Evolutionary conservation across 2,797 vertebrate genomes (phyloP).

Genomic region (Gobionotothen gibberifrons): DNA sequence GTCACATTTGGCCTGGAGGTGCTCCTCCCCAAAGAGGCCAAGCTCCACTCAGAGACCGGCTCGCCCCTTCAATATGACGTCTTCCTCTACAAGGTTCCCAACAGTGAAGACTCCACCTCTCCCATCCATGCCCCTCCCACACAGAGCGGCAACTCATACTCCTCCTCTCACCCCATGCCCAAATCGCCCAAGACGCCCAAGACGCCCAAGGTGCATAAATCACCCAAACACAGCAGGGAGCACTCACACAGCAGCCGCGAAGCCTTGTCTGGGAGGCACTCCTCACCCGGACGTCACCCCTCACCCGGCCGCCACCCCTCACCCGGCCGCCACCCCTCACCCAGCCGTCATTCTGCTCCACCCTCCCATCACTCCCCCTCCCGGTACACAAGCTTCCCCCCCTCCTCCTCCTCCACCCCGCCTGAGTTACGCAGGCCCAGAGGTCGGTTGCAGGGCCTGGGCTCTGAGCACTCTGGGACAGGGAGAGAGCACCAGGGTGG

Average conservation of each 20-base stretch:
- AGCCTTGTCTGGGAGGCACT: constrained; percentile 39
- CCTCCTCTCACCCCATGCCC: constrained; percentile 51
- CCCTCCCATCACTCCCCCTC: constrained; percentile 62
- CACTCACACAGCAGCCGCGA: constrained; percentile 27
- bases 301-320: constrained; percentile 49
- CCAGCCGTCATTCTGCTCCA: no score
- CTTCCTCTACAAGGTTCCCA: constrained; percentile 84
- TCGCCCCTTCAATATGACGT: constrained; percentile 82
- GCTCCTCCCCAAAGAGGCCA: constrained; percentile 84
- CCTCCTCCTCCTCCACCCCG: constrained; percentile 51
- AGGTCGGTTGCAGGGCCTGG: constrained; percentile 60
- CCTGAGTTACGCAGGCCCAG: constrained; percentile 68
- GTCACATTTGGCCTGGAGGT: constrained; percentile 86
- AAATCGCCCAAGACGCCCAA: constrained; percentile 54
- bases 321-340: constrained; percentile 41
- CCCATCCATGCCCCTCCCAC: constrained; percentile 30
- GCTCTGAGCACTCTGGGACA: constrained; percentile 32
- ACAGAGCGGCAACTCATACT: constrained; percentile 35
- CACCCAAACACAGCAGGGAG: constrained; percentile 37
- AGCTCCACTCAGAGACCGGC: constrained; percentile 73
- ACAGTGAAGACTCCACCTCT: constrained; percentile 67
- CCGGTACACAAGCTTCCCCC: constrained; percentile 43
- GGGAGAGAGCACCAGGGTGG: constrained; percentile 43
- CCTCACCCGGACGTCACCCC: constrained; percentile 44
- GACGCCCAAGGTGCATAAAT: constrained; percentile 48